Conservation (phyloP, 2,797 vertebrate genomes). For the Balearica regulorum region DNA sequence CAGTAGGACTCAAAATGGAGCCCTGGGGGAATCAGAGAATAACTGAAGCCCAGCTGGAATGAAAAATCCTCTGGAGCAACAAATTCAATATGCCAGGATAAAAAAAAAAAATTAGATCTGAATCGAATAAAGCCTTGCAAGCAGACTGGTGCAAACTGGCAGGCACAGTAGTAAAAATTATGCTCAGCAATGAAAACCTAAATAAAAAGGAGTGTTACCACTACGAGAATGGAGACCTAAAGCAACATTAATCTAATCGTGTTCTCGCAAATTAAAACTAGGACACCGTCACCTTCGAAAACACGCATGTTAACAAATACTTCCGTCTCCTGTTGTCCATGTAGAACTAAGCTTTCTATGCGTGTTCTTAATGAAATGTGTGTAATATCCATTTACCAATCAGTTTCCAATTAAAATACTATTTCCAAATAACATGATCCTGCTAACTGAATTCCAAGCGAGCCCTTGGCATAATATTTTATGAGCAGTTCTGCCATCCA, state of each 20-base stretch:
- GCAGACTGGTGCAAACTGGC: neutral
- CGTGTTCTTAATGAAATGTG: neutral
- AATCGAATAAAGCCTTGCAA: neutral
- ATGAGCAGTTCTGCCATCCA: neutral
- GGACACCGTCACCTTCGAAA: neutral
- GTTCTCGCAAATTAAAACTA: neutral
- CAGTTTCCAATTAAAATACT: slow-evolving; percentile 36
- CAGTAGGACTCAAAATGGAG: slow-evolving; percentile 41
- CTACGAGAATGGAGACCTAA: neutral
- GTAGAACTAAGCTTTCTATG: neutral
- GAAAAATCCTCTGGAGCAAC: slow-evolving; percentile 33
- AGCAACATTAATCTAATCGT: neutral
- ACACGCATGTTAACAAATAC: neutral
- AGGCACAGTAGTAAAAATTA: neutral
- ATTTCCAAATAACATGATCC: neutral
- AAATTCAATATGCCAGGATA: slow-evolving; percentile 7
- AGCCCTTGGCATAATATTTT: neutral
- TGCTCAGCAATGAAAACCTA: neutral
- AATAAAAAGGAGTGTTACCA: neutral
- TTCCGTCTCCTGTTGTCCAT: neutral
- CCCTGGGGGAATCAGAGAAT: neutral
- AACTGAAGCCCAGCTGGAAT: slow-evolving; percentile 34
- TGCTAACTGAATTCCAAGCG: neutral
- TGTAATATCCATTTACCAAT: slow-evolving; percentile 6
- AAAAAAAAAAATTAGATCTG: neutral